Base-by-base conservation (phyloP, 1,140 invertebrate species). In the Ctenoplectra terminalis region DNA sequence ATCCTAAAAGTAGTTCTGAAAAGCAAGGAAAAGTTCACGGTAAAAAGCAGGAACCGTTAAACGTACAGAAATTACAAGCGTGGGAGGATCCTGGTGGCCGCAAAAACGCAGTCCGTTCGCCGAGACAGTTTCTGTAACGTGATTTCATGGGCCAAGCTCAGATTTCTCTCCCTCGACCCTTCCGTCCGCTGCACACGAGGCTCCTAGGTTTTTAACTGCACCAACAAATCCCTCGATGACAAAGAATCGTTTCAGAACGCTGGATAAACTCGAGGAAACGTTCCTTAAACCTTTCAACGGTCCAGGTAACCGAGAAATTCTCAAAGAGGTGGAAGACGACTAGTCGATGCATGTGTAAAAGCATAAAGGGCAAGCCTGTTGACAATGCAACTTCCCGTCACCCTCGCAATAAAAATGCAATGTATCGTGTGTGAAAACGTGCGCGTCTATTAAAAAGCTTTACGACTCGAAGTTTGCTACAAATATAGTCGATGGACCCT, bases 311-410 rank as follows among this genome's bases (percentile, higher is more conserved):
- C 58, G 40, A 5, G 56, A 29, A 40, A 43, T 56, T 63, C 74
- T 71, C 67, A 2, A 13, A 13, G 29, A 43, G 46, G 13, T 29
- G 29, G 40, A 13, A 11, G 26, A 52, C 6, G 17, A 31, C 34
- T 34, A 46, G 64, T 20, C 52, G 29, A 70, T 34, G 75, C 15
- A 46, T 52, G 52, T 77, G 64, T 34, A 29, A 37, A 1, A 61
- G 37, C 46, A 85, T 61, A 85, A 85, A 71, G 52, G 52, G 50
- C 61, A 26, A 34, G 31, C 56, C 63, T 72, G n/a, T 20, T 46
- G 72, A 86, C 84, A 86, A 86, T 85, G 54, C 60, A 66, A 48
- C 31, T 23, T 46, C 3, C n/a, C 11, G 20, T 52, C 72, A 26
- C 4, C 40, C 43, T 34, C 26, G 40, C 69, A 34, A 73, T 46